phyloP scores from a whole-genome alignment of 2,888 invertebrate genomes.

The Drosophila mimetica region DNA sequence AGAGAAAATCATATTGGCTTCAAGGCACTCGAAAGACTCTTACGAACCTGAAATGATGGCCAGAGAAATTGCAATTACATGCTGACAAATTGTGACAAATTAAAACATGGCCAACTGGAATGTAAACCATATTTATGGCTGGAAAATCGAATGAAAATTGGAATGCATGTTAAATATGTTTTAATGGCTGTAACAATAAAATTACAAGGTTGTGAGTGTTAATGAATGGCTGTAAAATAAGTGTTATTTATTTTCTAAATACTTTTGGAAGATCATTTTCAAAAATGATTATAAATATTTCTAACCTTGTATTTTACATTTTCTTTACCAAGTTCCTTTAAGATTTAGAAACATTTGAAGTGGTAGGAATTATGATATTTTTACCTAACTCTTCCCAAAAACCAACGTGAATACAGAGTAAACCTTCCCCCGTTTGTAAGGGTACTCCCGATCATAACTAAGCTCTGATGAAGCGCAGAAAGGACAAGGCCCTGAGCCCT shows the following conservation, averaged over 20 bases:
- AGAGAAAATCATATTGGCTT: slow-evolving; percentile 7
- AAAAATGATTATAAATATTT: no score
- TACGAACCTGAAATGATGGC: slow-evolving; percentile 19
- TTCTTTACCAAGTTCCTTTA: no score
- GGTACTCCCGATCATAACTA: slow-evolving; percentile 38
- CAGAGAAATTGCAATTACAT: slow-evolving; percentile 26
- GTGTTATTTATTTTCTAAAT: background rate
- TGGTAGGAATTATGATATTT: no score
- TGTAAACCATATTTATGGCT: slow-evolving; percentile 18
- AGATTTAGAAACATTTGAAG: no score
- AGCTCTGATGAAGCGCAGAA: slow-evolving; percentile 63
- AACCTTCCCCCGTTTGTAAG: background rate
- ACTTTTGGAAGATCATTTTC: no score
- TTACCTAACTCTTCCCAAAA: background rate
- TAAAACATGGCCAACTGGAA: slow-evolving; percentile 26
- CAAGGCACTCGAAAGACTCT: slow-evolving; percentile 1
- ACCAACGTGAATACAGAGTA: background rate
- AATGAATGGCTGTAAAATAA: background rate
- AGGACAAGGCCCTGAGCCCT: slow-evolving; percentile 55
- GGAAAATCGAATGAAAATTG: background rate
- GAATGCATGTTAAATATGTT: slow-evolving; percentile 4
- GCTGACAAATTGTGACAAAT: slow-evolving; percentile 40
- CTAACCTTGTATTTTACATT: no score
- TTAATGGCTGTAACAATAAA: background rate
- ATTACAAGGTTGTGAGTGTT: background rate